phyloP scores from a whole-genome alignment of 2,888 invertebrate genomes.

The Antitype chi region DNA sequence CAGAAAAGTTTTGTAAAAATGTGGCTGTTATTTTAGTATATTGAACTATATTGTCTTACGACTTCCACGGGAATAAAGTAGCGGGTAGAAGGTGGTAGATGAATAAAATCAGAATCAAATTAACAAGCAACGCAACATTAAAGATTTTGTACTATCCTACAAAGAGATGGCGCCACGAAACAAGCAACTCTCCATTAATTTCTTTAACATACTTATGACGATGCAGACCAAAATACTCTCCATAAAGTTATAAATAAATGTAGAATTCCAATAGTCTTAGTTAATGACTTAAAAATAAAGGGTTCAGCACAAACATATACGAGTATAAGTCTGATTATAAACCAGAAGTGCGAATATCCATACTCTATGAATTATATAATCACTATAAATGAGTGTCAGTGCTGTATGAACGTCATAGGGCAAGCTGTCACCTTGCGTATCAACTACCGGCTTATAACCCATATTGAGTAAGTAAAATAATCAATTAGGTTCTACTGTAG shows the following conservation, averaged over 20 bases:
- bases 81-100: too few species aligned
- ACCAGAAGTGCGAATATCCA: slow-evolving; percentile 21
- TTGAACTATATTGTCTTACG: too few species aligned
- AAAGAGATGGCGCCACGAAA: slow-evolving; percentile 26
- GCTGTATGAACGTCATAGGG: slow-evolving; percentile 4
- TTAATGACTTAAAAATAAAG: slow-evolving; percentile 10
- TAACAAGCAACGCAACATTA: neutral
- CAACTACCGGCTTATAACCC: slow-evolving; percentile 8
- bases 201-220: neutral
- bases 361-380: slow-evolving; percentile 11
- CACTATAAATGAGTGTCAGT: slow-evolving; percentile 36
- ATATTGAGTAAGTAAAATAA: slow-evolving; percentile 17
- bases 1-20: too few species aligned
- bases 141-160: neutral
- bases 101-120: neutral
- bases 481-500: neutral
- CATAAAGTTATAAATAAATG: slow-evolving; percentile 3
- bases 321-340: slow-evolving; percentile 2
- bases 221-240: neutral
- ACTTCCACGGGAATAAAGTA: too few species aligned
- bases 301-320: neutral
- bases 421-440: slow-evolving; percentile 21
- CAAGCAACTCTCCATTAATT: neutral
- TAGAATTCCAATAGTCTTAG: neutral
- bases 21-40: too few species aligned